These are phyloP conservation scores for Coturnix japonica DNA, from an alignment of 2,113 vertebrate species.

Conservation along the genomic window DNA sequence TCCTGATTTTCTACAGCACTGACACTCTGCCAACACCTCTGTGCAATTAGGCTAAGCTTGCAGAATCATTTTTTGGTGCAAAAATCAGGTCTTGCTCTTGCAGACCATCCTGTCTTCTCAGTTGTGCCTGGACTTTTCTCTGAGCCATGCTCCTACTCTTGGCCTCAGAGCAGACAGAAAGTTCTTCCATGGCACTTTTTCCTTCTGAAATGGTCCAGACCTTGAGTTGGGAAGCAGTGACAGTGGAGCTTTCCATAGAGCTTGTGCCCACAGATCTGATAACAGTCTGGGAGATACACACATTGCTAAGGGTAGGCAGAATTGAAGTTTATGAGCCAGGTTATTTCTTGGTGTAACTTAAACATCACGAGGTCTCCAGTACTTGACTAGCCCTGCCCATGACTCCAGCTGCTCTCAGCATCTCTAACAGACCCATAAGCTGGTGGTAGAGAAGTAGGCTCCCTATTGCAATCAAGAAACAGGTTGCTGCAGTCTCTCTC, in stretches of 20 bases:
- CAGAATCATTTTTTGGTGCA: constrained; percentile 39
- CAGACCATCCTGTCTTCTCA: not conserved
- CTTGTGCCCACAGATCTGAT: rapidly evolving
- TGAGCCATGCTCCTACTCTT: not conserved
- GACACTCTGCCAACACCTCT: constrained; percentile 46
- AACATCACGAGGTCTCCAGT: not conserved
- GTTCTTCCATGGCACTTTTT: not conserved
- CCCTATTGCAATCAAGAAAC: not conserved
- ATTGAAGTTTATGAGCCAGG: not conserved
- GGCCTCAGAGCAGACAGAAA: not conserved
- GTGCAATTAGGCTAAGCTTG: constrained; percentile 18
- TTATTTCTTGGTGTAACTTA: rapidly evolving
- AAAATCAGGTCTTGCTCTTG: not conserved
- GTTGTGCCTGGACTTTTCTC: not conserved
- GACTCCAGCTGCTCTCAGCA: not conserved
- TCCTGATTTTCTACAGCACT: constrained; percentile 21
- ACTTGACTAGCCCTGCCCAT: not conserved
- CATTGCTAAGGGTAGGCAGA: rapidly evolving
- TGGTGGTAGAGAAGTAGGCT: rapidly evolving
- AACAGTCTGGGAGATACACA: not conserved
- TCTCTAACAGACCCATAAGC: rapidly evolving
- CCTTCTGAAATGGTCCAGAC: not conserved
- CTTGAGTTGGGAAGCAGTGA: no score
- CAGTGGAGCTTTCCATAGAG: not conserved
- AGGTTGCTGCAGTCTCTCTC: not conserved